Evolutionary conservation across 1,140 invertebrate genomes (phyloP).

Genomic region (Lucilia cuprina): DNA sequence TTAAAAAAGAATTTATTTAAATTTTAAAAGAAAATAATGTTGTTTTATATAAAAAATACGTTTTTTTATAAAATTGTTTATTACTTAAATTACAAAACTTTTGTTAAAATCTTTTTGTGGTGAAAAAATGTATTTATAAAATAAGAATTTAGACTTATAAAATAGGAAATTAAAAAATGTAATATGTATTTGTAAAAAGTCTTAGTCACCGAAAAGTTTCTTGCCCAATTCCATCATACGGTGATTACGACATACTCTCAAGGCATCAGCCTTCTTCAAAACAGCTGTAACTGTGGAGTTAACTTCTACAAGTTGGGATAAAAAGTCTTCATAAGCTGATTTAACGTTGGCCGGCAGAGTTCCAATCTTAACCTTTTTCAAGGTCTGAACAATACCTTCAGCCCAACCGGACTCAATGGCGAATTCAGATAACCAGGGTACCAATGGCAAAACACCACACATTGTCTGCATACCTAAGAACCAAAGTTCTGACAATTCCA

Average conservation of each 20-base stretch:
- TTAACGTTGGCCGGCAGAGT: conserved; percentile 82
- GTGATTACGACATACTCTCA: conserved; percentile 84
- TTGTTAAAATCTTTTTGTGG: not conserved
- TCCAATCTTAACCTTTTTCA: conserved; percentile 82
- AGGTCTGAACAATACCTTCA: conserved; percentile 81
- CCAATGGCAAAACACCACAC: conserved; percentile 76
- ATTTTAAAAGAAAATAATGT: not conserved
- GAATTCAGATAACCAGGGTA: conserved; percentile 91
- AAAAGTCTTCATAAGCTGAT: conserved; percentile 88
- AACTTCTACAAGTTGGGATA: conserved; percentile 83
- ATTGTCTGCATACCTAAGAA: conserved; percentile 93
- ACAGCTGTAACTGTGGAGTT: conserved; percentile 77
- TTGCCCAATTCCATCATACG: conserved; percentile 88
- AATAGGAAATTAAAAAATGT: not conserved
- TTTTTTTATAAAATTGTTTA: not conserved
- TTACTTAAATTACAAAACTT: not conserved
- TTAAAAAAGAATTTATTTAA: not conserved
- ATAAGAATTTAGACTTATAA: conserved; percentile 6
- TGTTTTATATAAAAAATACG: not conserved
- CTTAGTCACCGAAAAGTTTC: conserved; percentile 82
- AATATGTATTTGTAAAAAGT: not conserved
- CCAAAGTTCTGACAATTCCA: conserved; percentile 89
- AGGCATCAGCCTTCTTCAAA: conserved; percentile 81
- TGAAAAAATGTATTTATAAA: not conserved
- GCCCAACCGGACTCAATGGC: conserved; percentile 91